Evolutionary conservation across 2,113 vertebrate genomes (phyloP).

Genomic region (Verasper variegatus): DNA sequence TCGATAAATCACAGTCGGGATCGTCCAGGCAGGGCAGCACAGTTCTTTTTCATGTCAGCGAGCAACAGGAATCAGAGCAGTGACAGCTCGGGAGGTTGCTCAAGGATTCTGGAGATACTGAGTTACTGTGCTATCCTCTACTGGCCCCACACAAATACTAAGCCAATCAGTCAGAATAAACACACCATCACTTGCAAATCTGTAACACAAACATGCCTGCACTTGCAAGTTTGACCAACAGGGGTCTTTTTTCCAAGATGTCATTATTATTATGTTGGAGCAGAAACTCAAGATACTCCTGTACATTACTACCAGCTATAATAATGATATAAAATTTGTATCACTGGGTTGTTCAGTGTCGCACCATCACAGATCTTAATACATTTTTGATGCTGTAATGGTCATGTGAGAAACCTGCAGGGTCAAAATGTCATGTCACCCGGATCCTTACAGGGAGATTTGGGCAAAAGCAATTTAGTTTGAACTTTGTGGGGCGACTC

Average conservation of each 20-base stretch:
- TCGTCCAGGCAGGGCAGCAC: not conserved
- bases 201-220: not conserved
- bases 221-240: not conserved
- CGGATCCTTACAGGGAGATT: too few relatives aligned
- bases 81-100: conserved; percentile 27
- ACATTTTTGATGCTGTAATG: too few relatives aligned
- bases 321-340: not conserved
- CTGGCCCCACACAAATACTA: not conserved
- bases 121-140: conserved; percentile 19
- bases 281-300: not conserved
- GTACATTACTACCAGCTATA: not conserved
- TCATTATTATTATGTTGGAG: not conserved
- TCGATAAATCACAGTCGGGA: conserved; percentile 53
- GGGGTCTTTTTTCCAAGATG: not conserved
- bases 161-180: conserved; percentile 12
- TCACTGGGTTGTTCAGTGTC: not conserved
- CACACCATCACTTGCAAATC: not conserved
- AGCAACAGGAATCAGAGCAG: conserved; percentile 18
- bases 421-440: too few relatives aligned
- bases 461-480: too few relatives aligned
- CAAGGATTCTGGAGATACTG: conserved; percentile 26
- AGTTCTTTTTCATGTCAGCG: conserved; percentile 2
- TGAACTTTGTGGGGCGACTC: too few relatives aligned
- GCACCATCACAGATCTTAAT: too few relatives aligned
- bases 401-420: too few relatives aligned